phyloP scores from a whole-genome alignment of 2,888 invertebrate genomes.

The Hyppa rectilinea region DNA sequence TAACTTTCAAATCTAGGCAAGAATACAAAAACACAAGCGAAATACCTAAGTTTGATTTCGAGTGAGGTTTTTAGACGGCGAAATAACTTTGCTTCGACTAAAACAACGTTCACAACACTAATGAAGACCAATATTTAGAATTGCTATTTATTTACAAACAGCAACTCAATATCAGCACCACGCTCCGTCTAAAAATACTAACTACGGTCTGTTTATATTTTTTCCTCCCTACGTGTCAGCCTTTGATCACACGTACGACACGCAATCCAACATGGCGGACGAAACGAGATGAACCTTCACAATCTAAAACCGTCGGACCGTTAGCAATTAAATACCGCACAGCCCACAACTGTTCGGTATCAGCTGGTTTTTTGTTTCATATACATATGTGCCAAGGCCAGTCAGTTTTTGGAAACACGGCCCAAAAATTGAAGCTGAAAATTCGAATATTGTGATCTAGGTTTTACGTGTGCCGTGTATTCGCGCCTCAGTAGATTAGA shows the following conservation, averaged over 20 bases:
- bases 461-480: background rate
- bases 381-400: constrained; percentile 19
- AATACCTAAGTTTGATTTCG: background rate
- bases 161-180: background rate
- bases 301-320: constrained; percentile 18
- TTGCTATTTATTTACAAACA: background rate
- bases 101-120: background rate
- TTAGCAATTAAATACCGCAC: constrained; percentile 38
- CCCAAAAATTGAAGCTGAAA: constrained; percentile 20
- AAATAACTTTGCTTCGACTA: background rate
- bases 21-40: background rate
- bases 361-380: constrained; percentile 23
- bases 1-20: background rate
- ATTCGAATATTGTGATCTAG: background rate
- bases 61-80: background rate
- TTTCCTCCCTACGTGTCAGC: constrained; percentile 33
- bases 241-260: constrained; percentile 25
- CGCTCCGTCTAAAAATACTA: constrained; percentile 10
- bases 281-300: constrained; percentile 20
- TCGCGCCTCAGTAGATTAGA: background rate
- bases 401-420: constrained; percentile 28
- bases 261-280: constrained; percentile 34
- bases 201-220: constrained; percentile 7
- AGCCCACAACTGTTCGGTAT: constrained; percentile 6
- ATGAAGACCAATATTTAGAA: background rate